Base-by-base conservation (phyloP, 64 coral and sea anemone species). In the Porites australiensis region DNA sequence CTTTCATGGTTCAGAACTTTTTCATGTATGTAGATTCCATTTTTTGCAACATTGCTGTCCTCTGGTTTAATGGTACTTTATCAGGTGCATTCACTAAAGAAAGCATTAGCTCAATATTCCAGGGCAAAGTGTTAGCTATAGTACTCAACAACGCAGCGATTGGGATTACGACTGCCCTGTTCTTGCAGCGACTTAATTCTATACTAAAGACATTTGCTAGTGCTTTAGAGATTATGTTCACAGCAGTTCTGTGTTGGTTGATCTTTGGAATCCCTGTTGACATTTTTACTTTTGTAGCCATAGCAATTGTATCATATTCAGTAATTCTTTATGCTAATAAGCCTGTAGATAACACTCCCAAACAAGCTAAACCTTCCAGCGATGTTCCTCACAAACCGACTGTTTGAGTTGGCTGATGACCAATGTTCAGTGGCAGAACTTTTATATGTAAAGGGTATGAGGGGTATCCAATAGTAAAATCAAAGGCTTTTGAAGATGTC, bases 171-270 rank as follows among this genome's bases (percentile, higher is more conserved):
- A 99, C 98, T 18, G 95, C 98, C 27, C 54, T 99, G 54, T 96
- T 99, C 82, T 64, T 99, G 18, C 90, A 84, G 63, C 86, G 79
- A 53, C 91, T 99, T 2, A 99, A 99, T 65, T 99, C 98, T 64
- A 99, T 99, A 78, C 86, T 99, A 8, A 99, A 99, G 47, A 96
- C 94, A 16, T 99, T 99, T 96, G 98, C 94, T 20, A 96, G 94
- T 94, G 94, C 98, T 22, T 27, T 99, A 50, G 98, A 99, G 50
- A 89, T 99, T 37, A 99, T 99, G 88, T 94, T 99, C 67, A 99
- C 98, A 21, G 98, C 98, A 44, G 61, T 99, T n/a, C 87, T 99
- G 3, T 90, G 88, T 53, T 99, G 98, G 98, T 63, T 99, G 13
- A 96, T 99, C 44, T 99, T 99, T 86, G 98, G 98, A 60, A 99